Conservation (phyloP, 2,888 invertebrate species). For the Drosophila siamana region DNA sequence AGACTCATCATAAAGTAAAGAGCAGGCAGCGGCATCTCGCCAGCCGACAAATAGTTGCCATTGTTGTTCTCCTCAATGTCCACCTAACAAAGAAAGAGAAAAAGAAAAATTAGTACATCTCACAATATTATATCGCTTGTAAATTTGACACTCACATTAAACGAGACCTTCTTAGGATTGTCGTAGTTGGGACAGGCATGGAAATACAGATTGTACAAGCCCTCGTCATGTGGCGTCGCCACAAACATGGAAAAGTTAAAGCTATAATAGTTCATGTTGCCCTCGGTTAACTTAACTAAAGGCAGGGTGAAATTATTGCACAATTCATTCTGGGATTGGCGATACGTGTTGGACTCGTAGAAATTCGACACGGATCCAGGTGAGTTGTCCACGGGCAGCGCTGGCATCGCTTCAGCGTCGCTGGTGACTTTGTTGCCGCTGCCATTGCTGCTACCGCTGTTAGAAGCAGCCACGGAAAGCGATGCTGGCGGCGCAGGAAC, state of each 20-base stretch:
- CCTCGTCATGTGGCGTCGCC: slow-evolving; percentile 92
- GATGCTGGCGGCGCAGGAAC: slow-evolving; percentile 13
- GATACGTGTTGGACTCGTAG: slow-evolving; percentile 48
- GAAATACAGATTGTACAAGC: slow-evolving; percentile 97
- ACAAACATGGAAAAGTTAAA: slow-evolving; percentile 91
- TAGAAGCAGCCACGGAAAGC: slow-evolving; percentile 8
- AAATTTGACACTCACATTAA: slow-evolving; percentile 88
- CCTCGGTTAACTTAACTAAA: slow-evolving; percentile 86
- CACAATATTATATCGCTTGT: neutral
- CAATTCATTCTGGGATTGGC: slow-evolving; percentile 69
- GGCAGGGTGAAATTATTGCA: slow-evolving; percentile 87
- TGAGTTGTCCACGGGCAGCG: slow-evolving; percentile 33
- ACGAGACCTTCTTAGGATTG: slow-evolving; percentile 86
- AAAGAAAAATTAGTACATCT: neutral
- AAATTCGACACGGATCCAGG: slow-evolving; percentile 27
- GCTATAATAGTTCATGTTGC: slow-evolving; percentile 85
- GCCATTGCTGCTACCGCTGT: slow-evolving; percentile 19
- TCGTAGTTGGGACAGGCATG: slow-evolving; percentile 94
- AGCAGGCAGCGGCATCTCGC: slow-evolving; percentile 97
- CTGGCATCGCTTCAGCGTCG: slow-evolving; percentile 32
- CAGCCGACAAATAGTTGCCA: slow-evolving; percentile 95
- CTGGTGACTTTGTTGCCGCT: slow-evolving; percentile 21
- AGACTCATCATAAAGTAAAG: slow-evolving; percentile 96
- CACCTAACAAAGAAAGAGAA: slow-evolving; percentile 87
- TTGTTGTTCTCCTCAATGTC: slow-evolving; percentile 94